Evolutionary conservation across 2,888 invertebrate species (phyloP), one percentile per base, ranked within the genome.

Genomic region (Phortica okadai): DNA sequence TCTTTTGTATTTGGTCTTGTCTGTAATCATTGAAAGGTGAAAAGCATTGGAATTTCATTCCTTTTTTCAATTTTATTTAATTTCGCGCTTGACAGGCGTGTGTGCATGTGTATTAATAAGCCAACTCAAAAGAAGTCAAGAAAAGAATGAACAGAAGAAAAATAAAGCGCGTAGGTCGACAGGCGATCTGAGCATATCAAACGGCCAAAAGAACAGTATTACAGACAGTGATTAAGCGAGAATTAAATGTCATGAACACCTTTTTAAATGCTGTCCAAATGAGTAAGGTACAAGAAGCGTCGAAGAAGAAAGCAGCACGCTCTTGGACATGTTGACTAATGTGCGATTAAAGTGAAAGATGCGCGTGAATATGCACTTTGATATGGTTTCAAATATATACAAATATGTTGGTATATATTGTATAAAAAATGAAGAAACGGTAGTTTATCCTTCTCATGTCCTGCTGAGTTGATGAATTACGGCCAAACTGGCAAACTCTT

Each of bases 221-320:
- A 16, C 21, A 45, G 85, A 86, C 86, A 86, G 81, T 88, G 86
- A 86, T 86, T 86, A 86, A 86, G 86, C 84, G 87, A 79, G 85
- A 88, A 86, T 86, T 86, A 86, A 88, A 85, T 82, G 81, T 79
- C 80, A 81, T 62, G 81, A 73, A 81, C 69, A 69, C 79, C 74
- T 73, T 50, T 50, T 50, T 33, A 33, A 33, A 16, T 16, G 56
- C 56, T 6, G n/a, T 56, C 73, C 58, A 72, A 76, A 79, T 76
- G 81, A 76, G 82, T 74, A 81, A 76, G 72, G 79, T 74, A 70
- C 21, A 21, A n/a, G 50, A 45, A 21, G 21, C 21, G 21, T 21
- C 21, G 25, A 14, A 70, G 33, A 14, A 70, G 33, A 25, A 41
- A 50, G 25, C 16, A 16, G 10, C n/a, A 14, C 21, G 25, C 16